A percentile compares a stretch with the other conserved stretches of the same genome.
phyloP scores from a whole-genome alignment of 2,888 invertebrate genomes.

The Drosophila rubida region DNA sequence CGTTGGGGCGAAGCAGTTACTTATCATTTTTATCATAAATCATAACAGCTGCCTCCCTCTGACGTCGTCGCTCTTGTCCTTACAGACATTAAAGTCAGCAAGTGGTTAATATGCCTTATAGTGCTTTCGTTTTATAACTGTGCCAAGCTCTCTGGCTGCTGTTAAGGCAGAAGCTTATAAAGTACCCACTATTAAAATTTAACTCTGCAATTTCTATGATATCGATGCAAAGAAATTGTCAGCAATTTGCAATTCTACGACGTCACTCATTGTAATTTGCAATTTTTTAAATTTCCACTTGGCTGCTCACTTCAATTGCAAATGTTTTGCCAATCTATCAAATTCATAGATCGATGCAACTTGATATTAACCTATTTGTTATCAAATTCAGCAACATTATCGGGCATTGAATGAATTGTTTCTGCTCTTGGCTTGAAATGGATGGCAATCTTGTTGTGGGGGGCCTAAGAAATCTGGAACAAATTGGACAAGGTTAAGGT shows the following conservation, averaged over 20 bases:
- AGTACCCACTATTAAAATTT: neutral
- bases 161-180: neutral
- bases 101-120: neutral
- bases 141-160: neutral
- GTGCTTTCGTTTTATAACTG: neutral
- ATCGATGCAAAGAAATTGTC: too few species aligned
- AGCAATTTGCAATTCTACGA: too few species aligned
- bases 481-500: slow-evolving; percentile 69
- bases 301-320: neutral
- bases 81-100: neutral
- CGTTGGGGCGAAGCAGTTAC: neutral
- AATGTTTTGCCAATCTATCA: neutral
- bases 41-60: neutral
- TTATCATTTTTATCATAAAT: slow-evolving; percentile 2
- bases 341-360: neutral
- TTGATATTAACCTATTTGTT: slow-evolving; percentile 10
- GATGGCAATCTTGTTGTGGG: neutral
- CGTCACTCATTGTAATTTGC: neutral
- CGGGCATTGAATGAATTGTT: neutral
- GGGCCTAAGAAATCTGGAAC: slow-evolving; percentile 37
- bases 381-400: neutral
- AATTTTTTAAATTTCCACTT: neutral
- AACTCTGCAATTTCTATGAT: neutral
- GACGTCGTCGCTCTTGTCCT: neutral
- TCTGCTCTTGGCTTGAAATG: slow-evolving; percentile 6